Evolutionary conservation across 2,888 invertebrate species (phyloP).

Genomic region (Dicranocentrus wangi): DNA sequence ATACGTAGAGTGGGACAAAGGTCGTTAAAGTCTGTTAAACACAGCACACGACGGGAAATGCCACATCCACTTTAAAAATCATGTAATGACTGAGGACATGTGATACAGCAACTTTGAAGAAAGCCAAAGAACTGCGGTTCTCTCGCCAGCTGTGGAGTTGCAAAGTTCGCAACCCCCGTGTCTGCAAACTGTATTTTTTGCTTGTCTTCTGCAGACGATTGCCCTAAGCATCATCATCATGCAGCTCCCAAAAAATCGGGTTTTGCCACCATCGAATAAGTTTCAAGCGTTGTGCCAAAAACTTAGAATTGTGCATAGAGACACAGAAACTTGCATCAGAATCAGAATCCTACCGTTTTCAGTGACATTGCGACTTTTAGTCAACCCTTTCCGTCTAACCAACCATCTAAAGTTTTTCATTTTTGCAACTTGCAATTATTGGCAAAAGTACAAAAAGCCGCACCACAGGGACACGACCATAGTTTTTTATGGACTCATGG

Average conservation of each 20-base stretch:
- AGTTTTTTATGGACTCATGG: conserved; percentile 23
- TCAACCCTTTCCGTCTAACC: conserved; percentile 9
- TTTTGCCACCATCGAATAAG: too few relatives aligned
- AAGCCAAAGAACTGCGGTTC: conserved; percentile 14
- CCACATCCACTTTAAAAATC: too few relatives aligned
- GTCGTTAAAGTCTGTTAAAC: too few relatives aligned
- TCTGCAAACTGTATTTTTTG: neutral
- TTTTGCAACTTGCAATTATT: conserved; percentile 27
- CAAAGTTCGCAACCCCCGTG: conserved; percentile 4
- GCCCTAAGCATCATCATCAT: too few relatives aligned
- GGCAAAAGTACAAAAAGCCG: neutral
- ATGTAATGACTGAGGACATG: too few relatives aligned
- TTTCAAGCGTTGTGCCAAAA: conserved; percentile 49
- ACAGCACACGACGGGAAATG: too few relatives aligned
- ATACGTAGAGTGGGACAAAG: too few relatives aligned
- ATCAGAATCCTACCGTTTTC: neutral
- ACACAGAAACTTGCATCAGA: conserved; percentile 1
- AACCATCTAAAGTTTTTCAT: neutral
- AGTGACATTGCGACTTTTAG: neutral
- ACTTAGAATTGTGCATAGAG: conserved; percentile 32
- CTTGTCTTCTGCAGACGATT: too few relatives aligned
- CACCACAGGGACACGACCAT: neutral
- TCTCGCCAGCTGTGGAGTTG: conserved; percentile 28
- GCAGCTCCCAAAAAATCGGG: too few relatives aligned
- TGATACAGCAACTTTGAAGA: neutral